These are phyloP conservation scores for Cryptus armator DNA, from an alignment of 2,888 invertebrate species.

Conservation along the genomic window DNA sequence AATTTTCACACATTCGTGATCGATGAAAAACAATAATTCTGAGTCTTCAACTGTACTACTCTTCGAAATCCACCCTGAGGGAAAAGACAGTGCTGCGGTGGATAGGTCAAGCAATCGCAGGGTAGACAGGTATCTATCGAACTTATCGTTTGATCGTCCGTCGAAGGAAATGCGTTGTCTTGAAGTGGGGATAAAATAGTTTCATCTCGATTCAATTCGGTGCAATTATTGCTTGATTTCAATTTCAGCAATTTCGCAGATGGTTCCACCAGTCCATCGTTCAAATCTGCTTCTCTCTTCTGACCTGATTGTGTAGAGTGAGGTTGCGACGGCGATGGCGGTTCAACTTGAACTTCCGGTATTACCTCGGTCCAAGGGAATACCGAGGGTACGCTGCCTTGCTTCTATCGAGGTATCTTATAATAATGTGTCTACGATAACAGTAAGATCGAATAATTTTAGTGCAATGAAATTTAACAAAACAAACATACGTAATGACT, in stretches of 20 bases:
- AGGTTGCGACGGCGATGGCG: not conserved
- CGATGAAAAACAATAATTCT: not conserved
- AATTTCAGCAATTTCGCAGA: conserved; percentile 12
- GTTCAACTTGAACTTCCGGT: conserved; percentile 5
- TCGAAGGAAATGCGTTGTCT: not conserved
- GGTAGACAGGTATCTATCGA: not conserved
- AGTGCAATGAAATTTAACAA: conserved; percentile 22
- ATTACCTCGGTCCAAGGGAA: conserved; percentile 51
- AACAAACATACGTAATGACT: conserved; percentile 12
- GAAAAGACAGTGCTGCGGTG: conserved; percentile 13
- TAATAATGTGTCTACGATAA: conserved; percentile 30
- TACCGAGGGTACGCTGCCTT: conserved; percentile 52
- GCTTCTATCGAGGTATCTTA: conserved; percentile 49
- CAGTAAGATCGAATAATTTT: conserved; percentile 11
- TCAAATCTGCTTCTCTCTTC: conserved; percentile 6
- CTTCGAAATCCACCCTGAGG: conserved; percentile 20
- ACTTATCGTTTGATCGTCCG: not conserved
- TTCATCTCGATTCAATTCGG: not conserved
- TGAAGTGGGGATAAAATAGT: not conserved
- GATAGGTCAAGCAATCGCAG: not conserved
- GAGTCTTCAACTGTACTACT: conserved; percentile 7
- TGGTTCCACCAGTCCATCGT: not conserved
- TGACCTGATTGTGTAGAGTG: not conserved
- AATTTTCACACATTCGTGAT: not conserved
- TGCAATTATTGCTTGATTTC: conserved; percentile 3